Evolutionary conservation across 2,113 vertebrate species (phyloP), one percentile per base, ranked within the genome.

Genomic region (Nyctereutes procyonoides): DNA sequence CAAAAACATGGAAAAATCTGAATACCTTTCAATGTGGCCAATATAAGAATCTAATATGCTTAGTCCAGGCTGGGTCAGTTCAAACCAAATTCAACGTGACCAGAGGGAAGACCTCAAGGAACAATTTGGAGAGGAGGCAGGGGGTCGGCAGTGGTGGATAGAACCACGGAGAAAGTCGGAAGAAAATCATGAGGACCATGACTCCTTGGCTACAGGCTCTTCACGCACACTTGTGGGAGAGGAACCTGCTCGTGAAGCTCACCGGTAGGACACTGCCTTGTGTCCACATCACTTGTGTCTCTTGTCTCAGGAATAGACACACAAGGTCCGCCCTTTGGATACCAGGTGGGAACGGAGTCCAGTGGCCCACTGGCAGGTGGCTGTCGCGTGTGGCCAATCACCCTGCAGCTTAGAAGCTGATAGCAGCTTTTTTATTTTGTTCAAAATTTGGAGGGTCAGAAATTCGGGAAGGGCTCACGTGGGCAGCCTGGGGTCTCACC

Each of bases 21-120:
- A 86, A 38, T 19, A 32, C 28, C 4, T 16, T 73, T 58, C n/a
- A 76, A 38, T 69, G 43, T 4, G 28, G 28, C 28, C 8, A 67
- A 87, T 62, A 51, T 53, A 80, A 90, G 38, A 90, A 65, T 73
- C 38, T 67, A 20, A 90, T 56, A 53, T 88, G 76, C 55, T 84
- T 65, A 63, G 58, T 56, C 22, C 8, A 62, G 20, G 53, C 24
- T 58, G 43, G 20, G 10, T 81, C 79, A 35, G 53, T 32, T 91
- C 30, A 88, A 93, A 88, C 81, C 19, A 30, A 62, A 58, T 53
- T 91, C 48, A 63, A 26, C 30, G 28, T 55, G 67, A 35, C 20
- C 51, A 65, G 79, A 88, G 84, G 0, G 10, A 35, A 92, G 76
- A 35, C 12, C 16, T 92, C 1, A 67, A 76, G 51, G 30, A 62